Evolutionary conservation across 2,797 vertebrate genomes (phyloP), one percentile per base, ranked within the genome.

Genomic region (Sebastes itinus): DNA sequence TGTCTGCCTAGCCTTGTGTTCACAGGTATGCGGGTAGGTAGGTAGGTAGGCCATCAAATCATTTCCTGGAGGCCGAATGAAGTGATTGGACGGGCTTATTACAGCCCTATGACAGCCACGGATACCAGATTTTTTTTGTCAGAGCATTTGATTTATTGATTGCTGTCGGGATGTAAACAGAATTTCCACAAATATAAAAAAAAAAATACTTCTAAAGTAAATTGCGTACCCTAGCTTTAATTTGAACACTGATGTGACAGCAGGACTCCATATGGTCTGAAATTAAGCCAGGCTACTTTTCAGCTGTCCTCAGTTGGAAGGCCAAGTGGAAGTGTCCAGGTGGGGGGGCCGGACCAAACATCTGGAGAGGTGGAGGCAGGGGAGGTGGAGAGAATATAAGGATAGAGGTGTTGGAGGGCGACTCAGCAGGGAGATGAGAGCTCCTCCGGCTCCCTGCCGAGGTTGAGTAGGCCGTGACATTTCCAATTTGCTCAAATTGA

Each of bases 401-500:
- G 88, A 86, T 72, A 81, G 83, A 87, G 89, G 87, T 88, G 88
- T 90, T 77, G 79, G 80, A 81, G 88, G 87, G 89, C 76, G 14
- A 73, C 92, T 89, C 91, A 82, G 91, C 69, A 1, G 92, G 92
- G 91, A 92, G 91, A 92, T 85, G 91, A 91, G 90, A 92, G 88
- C 90, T 93, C 92, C 92, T 94, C 90, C 90, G 88, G 93, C 90
- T 87, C 89, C 93, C 92, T 83, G 92, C 89, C 74, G 93, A 92
- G 93, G 93, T 94, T 94, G 94, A 94, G 90, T 90, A 92, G 94
- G 94, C 92, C 92, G 83, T 95, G 95, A 95, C 94, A 95, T 95
- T 95, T 95, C 92, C 94, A 94, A 95, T 95, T 95, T 94, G 93
- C 91, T 93, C 88, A 92, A 94, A 95, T 95, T 94, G 94, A 95